A percentile compares a stretch with the other conserved stretches of the same genome.
These are phyloP conservation scores for Lacanobia oleracea DNA, from an alignment of 2,888 invertebrate species.

Conservation along the genomic window DNA sequence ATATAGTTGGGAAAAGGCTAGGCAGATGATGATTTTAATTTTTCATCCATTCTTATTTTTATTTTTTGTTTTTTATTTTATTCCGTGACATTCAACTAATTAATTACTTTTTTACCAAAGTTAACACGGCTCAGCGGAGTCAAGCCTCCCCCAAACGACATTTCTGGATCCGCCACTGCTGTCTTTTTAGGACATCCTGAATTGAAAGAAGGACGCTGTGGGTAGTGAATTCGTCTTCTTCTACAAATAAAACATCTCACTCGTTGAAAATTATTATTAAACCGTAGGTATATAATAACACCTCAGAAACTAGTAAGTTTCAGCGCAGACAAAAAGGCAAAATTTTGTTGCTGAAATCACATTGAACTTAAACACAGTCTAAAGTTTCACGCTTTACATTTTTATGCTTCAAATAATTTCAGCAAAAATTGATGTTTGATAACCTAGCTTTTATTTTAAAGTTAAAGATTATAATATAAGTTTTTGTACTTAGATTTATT, in stretches of 20 bases:
- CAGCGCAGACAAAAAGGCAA: neutral
- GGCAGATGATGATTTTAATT: no score
- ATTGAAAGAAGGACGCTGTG: no score
- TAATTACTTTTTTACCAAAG: no score
- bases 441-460: neutral
- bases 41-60: no score
- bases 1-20: no score
- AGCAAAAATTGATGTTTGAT: neutral
- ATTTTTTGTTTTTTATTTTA: no score
- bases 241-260: slow-evolving; percentile 16
- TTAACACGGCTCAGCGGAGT: no score
- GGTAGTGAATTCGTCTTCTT: no score
- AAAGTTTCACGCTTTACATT: slow-evolving; percentile 4
- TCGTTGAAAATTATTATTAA: slow-evolving; percentile 23
- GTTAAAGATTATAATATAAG: neutral
- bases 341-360: slow-evolving; percentile 22
- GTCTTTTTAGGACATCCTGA: no score
- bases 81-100: no score
- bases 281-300: slow-evolving; percentile 21
- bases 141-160: no score
- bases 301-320: slow-evolving; percentile 27
- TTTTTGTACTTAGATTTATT: neutral
- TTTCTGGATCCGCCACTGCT: no score
- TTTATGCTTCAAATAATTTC: slow-evolving; percentile 15
- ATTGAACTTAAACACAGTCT: neutral